A percentile compares a stretch with the other conserved stretches of the same genome.
phyloP scores from a whole-genome alignment of 2,113 vertebrate species.

The Neodon shergylaensis region DNA sequence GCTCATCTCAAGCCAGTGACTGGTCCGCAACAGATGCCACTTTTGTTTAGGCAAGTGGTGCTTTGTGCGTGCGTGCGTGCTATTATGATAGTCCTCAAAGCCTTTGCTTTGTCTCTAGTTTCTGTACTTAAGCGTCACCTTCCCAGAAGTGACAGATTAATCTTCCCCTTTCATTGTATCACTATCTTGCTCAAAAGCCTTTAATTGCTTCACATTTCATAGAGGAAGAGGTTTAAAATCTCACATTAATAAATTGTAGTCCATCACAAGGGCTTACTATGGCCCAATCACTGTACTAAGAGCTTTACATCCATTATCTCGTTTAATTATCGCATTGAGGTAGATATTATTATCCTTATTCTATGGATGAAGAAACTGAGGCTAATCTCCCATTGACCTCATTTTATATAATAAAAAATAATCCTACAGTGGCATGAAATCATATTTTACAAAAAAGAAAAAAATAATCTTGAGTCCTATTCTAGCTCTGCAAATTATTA shows the following conservation, averaged over 20 bases:
- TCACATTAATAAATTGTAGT: constrained; percentile 73
- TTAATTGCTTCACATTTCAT: constrained; percentile 78
- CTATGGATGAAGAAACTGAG: constrained; percentile 78
- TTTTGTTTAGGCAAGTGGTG: background rate
- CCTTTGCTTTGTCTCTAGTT: constrained; percentile 17
- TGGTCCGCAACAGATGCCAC: background rate
- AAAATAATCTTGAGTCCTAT: constrained; percentile 6
- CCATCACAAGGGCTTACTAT: constrained; percentile 75
- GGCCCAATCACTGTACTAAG: constrained; percentile 66
- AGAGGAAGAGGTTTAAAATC: constrained; percentile 74
- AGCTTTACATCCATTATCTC: constrained; percentile 77
- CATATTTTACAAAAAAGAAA: background rate
- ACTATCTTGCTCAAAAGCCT: constrained; percentile 75
- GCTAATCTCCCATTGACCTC: constrained; percentile 78
- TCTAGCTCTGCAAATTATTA: background rate
- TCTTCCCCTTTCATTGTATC: constrained; percentile 72
- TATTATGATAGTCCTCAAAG: background rate
- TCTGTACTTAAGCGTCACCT: constrained; percentile 62
- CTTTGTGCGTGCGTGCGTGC: background rate
- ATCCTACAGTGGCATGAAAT: constrained; percentile 58
- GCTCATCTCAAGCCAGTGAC: background rate
- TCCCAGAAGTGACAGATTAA: constrained; percentile 73
- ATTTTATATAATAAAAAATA: constrained; percentile 78
- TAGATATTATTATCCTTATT: constrained; percentile 80
- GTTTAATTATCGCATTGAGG: constrained; percentile 77